These are phyloP conservation scores for Etheostoma perlongum DNA, from an alignment of 2,797 vertebrate species.

Conservation along the genomic window DNA sequence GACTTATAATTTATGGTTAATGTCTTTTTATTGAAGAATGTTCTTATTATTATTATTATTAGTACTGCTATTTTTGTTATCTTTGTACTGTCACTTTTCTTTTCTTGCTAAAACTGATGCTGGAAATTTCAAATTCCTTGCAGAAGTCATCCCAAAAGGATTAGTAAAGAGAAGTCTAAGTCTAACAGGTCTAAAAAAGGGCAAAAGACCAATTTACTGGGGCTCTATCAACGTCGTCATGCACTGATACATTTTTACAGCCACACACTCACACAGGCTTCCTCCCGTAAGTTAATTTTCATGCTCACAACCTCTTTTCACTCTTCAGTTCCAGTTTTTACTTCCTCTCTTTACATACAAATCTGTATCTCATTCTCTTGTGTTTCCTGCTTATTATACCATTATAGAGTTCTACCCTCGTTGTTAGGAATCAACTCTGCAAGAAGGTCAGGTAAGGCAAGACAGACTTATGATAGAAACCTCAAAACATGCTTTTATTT, in stretches of 20 bases:
- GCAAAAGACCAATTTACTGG: neutral
- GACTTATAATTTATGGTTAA: too few species aligned
- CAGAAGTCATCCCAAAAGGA: too few species aligned
- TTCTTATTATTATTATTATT: too few species aligned
- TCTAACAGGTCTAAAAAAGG: too few species aligned
- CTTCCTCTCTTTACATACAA: slow-evolving; percentile 33
- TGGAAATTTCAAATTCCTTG: too few species aligned
- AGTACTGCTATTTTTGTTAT: too few species aligned
- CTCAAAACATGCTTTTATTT: too few species aligned
- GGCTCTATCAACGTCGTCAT: neutral
- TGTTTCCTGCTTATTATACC: neutral
- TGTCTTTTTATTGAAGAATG: too few species aligned
- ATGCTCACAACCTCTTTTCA: slow-evolving; percentile 59
- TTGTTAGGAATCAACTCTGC: neutral
- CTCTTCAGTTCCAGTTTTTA: neutral
- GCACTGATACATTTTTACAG: neutral
- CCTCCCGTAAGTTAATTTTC: neutral
- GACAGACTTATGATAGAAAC: too few species aligned
- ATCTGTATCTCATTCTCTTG: neutral
- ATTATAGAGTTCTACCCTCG: neutral
- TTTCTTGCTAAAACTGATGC: too few species aligned
- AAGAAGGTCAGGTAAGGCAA: slow-evolving; percentile 23
- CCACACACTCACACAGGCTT: neutral
- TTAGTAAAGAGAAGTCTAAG: too few species aligned
- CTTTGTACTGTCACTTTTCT: too few species aligned